These are phyloP conservation scores for Cybosia mesomella DNA, from an alignment of 2,888 invertebrate genomes.

Conservation along the genomic window DNA sequence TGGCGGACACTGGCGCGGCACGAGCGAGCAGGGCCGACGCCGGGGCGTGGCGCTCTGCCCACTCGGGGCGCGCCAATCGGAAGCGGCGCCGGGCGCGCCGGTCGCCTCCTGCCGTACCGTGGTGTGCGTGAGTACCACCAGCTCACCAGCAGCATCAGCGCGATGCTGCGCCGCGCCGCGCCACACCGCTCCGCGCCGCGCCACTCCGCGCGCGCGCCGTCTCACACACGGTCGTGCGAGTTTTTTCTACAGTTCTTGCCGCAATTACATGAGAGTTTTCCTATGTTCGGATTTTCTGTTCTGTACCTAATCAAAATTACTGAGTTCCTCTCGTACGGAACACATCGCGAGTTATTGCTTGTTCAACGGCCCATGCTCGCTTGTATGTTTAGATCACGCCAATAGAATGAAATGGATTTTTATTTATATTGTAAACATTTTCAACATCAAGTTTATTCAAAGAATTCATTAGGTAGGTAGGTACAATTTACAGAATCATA, in stretches of 20 bases:
- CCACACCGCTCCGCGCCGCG: conserved; percentile 52
- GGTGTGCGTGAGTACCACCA: conserved; percentile 18
- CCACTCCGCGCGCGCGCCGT: conserved; percentile 65
- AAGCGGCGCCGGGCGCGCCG: conserved; percentile 41
- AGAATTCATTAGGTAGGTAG: conserved; percentile 19
- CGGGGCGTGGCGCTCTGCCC: conserved; percentile 65
- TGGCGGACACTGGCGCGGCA: conserved; percentile 84
- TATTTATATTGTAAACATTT: conserved; percentile 43
- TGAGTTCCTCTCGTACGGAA: conserved; percentile 70
- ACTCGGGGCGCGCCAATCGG: conserved; percentile 57
- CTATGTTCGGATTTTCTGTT: conserved; percentile 73
- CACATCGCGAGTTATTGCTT: conserved; percentile 51
- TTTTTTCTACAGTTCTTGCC: conserved; percentile 69
- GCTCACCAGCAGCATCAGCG: conserved; percentile 20
- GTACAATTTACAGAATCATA: conserved; percentile 28
- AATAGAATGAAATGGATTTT: conserved; percentile 54
- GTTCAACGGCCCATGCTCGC: conserved; percentile 52
- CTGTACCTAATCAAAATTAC: conserved; percentile 73
- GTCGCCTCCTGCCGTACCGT: conserved; percentile 37
- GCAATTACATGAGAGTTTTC: conserved; percentile 76
- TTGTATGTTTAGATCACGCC: conserved; percentile 46
- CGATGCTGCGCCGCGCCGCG: conserved; percentile 33
- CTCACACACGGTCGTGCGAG: conserved; percentile 69
- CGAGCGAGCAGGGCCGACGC: conserved; percentile 74
- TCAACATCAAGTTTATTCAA: conserved; percentile 35